Evolutionary conservation across 2,888 invertebrate species (phyloP).

Genomic region (Parelbella ahira): DNA sequence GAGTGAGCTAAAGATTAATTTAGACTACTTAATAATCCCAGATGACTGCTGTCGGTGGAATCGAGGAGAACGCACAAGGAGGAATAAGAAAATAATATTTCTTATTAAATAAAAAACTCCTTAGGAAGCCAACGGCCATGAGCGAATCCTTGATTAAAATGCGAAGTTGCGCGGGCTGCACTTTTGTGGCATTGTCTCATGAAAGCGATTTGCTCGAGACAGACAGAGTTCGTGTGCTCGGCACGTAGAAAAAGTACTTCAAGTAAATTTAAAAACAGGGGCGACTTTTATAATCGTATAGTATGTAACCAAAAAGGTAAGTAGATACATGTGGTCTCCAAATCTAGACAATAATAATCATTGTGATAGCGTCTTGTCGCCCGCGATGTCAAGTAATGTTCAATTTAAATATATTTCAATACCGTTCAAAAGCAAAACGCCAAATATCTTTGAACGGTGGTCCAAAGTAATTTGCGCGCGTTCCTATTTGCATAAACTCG

Average conservation of each 20-base stretch:
- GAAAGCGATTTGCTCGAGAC: too few relatives aligned
- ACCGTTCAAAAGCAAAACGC: slow-evolving; percentile 20
- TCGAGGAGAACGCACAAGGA: slow-evolving; percentile 1
- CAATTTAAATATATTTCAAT: slow-evolving; percentile 22
- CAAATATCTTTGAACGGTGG: slow-evolving; percentile 21
- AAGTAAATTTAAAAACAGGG: too few relatives aligned
- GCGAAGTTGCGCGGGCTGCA: slow-evolving; percentile 4
- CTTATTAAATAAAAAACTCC: slow-evolving; percentile 1
- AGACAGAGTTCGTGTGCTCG: too few relatives aligned
- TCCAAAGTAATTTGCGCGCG: slow-evolving; percentile 26
- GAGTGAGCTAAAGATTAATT: slow-evolving; percentile 21
- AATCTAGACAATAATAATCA: too few relatives aligned
- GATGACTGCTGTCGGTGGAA: slow-evolving; percentile 9
- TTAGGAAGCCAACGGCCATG: slow-evolving; percentile 4
- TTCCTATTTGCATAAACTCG: slow-evolving; percentile 37
- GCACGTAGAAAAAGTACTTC: too few relatives aligned
- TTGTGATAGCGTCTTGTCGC: too few relatives aligned
- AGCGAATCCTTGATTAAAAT: slow-evolving; percentile 12
- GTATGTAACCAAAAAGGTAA: too few relatives aligned
- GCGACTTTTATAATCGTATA: too few relatives aligned
- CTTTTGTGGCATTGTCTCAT: slow-evolving; percentile 3
- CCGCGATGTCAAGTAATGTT: too few relatives aligned
- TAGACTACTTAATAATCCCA: slow-evolving; percentile 22
- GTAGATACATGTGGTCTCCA: too few relatives aligned
- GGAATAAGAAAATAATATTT: slow-evolving; percentile 8